Evolutionary conservation across 2,888 invertebrate genomes (phyloP), one percentile per base, ranked within the genome.

Genomic region (Aspidiotus destructor): DNA sequence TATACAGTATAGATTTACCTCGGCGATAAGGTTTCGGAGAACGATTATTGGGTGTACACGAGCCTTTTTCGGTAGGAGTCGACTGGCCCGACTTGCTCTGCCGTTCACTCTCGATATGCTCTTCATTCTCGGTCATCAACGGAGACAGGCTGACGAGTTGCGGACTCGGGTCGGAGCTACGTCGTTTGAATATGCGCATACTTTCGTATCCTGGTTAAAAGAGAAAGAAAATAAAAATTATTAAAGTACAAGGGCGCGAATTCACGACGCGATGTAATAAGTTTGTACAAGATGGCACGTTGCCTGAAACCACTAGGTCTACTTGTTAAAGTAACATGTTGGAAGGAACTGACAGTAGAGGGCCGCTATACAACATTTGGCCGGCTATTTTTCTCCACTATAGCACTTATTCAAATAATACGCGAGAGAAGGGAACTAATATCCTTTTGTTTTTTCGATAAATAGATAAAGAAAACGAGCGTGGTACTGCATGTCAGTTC

Each of bases 121-220:
- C 73, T 42, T 73, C 73, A 54, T 74, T 75, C 42, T 65, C 65
- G 57, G 57, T 57, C 41, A 65, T 55, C 68, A 79, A 73, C 53
- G 80, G 80, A 44, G 80, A 79, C 69, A 80, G 74, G 73, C 80
- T 80, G 63, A 84, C 82, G 72, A 83, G 76, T 75, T 83, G 83
- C 28, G 83, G 83, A 74, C 82, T 81, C 69, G 81, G 81, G 74
- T 83, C 81, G 70, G 80, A 80, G 72, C 79, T 77, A 71, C 81
- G 77, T 75, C 82, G 77, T 76, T 80, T 82, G 75, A 82, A 82
- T 70, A 83, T 76, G 73, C 81, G 77, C 82, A 82, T 82, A 44
- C 44, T 65, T 28, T 48, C 48, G n/a, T 11, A 48, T 48, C 40
- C 58, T 58, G 28, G 28, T 28, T 28, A 58, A 58, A 58, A 10